phyloP scores from a whole-genome alignment of 2,888 invertebrate genomes.

The Drosophila atripex region DNA sequence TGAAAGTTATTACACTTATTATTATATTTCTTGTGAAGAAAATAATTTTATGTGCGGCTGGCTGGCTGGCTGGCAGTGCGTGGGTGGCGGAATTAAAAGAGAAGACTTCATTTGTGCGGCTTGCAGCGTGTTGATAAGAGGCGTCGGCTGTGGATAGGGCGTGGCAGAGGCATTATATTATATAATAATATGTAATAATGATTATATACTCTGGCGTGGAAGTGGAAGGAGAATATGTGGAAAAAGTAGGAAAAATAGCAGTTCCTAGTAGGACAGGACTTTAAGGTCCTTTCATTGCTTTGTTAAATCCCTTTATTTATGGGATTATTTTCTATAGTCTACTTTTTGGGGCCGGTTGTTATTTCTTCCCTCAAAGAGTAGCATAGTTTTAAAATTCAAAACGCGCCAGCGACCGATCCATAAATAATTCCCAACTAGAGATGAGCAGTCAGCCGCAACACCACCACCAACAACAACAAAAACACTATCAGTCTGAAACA shows the following conservation, averaged over 20 bases:
- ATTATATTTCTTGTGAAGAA: constrained; percentile 65
- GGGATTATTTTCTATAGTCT: neutral
- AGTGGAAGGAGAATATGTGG: no score
- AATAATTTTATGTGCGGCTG: constrained; percentile 74
- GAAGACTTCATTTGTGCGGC: constrained; percentile 76
- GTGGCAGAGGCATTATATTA: constrained; percentile 62
- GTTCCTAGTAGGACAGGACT: no score
- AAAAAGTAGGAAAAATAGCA: no score
- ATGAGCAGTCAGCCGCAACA: constrained; percentile 30
- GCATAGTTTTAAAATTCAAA: constrained; percentile 56
- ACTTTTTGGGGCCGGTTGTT: neutral
- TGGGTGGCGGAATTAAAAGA: constrained; percentile 70
- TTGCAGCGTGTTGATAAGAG: constrained; percentile 77
- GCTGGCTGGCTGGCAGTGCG: no score
- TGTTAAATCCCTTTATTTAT: neutral
- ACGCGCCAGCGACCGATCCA: constrained; percentile 38
- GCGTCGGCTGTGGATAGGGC: constrained; percentile 42
- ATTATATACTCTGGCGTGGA: constrained; percentile 43
- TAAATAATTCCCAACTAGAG: constrained; percentile 57
- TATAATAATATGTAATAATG: constrained; percentile 75
- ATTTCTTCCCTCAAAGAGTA: neutral
- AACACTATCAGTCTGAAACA: neutral
- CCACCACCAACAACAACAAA: neutral
- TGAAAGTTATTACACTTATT: constrained; percentile 80
- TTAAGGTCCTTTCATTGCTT: no score